Evolutionary conservation across 1,140 invertebrate species (phyloP).

Genomic region (Drosophila ohnishii): DNA sequence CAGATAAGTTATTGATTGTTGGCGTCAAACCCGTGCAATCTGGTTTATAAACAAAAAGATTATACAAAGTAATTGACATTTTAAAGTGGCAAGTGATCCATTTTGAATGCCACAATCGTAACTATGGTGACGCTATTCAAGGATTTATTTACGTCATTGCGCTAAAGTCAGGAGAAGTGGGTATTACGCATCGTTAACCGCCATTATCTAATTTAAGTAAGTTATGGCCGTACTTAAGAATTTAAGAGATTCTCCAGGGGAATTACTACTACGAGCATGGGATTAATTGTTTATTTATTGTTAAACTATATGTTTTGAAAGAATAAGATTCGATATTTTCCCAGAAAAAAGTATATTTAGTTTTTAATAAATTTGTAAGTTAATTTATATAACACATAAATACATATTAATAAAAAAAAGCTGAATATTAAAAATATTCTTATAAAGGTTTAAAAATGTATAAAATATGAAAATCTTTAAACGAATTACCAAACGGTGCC

Average conservation of each 20-base stretch:
- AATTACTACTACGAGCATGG: neutral
- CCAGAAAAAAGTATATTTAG: too few species aligned
- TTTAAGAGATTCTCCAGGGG: neutral
- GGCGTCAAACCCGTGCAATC: slow-evolving; percentile 8
- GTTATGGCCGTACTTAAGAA: neutral
- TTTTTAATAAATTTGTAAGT: too few species aligned
- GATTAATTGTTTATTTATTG: neutral
- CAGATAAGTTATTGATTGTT: slow-evolving; percentile 21
- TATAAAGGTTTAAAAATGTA: neutral
- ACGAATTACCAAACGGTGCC: neutral
- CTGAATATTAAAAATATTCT: too few species aligned
- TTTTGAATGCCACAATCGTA: slow-evolving; percentile 10
- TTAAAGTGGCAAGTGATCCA: slow-evolving; percentile 14
- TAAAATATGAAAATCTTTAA: neutral
- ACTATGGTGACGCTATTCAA: slow-evolving; percentile 8
- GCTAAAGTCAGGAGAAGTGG: neutral
- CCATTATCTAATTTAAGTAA: neutral
- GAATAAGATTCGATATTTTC: too few species aligned
- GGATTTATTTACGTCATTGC: slow-evolving; percentile 3
- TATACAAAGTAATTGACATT: slow-evolving; percentile 1
- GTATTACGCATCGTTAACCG: neutral
- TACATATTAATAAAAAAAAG: too few species aligned
- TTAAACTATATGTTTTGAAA: too few species aligned
- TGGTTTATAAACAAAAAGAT: slow-evolving; percentile 3
- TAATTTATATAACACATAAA: too few species aligned